Base-by-base conservation (phyloP, 2,113 vertebrate genomes). In the Paradisaea rubra region DNA sequence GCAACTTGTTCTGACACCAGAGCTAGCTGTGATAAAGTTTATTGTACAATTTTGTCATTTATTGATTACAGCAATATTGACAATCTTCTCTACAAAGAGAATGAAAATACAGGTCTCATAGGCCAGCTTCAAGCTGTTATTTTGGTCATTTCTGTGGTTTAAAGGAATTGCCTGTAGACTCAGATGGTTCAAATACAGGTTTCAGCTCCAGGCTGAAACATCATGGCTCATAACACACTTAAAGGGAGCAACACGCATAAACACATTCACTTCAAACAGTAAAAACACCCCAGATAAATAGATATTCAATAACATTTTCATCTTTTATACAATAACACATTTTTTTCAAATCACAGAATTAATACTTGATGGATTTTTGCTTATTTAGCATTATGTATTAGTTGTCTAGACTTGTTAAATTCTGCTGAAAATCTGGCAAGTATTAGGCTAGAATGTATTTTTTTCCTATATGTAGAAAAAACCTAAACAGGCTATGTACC, bases 401-500 rank as follows among this genome's bases (percentile, higher is more conserved):
- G 4, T 37, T 59, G 1, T 21, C 49, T 41, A 28, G 7, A 3
- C 2, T 13, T 25, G 3, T 49, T 64, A 41, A 49, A 10, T 59
- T 50, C 28, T 88, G 13, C 33, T 76, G 33, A 52, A 71, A 68
- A 44, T 33, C 3, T 49, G 3, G 4, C 15, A 23, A 21, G 14
- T 54, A 31, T 50, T 65, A 68, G 7, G 7, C 16, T 57, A 22
- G 17, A 70, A 65, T 18, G 2, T 25, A 2, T 10, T 13, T 61
- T 56, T 71, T 50, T 18, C 3, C 11, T 54, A 24, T 18, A 31
- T 24, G 7, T 15, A 35, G 8, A 25, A 77, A 56, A 60, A 1
- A 8, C 3, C 16, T 69, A 33, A 81, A 30, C 2, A 71, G 8
- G 31, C 0, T 31, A 33, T 9, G 1, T 35, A 30, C 7, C 2